These are phyloP conservation scores for Octodon degus DNA, from an alignment of 2,113 vertebrate genomes.

Conservation along the genomic window DNA sequence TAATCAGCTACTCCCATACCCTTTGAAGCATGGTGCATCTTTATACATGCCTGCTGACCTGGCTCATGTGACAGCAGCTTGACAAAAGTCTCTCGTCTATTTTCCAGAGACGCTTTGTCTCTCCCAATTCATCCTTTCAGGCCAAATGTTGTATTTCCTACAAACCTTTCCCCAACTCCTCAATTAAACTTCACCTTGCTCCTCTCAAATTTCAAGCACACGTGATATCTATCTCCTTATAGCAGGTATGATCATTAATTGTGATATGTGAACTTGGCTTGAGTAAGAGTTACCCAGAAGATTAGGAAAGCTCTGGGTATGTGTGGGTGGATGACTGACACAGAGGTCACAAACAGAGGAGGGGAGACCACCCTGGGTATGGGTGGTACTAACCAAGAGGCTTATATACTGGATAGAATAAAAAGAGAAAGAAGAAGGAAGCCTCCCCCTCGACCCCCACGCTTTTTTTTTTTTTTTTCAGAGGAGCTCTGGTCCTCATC, in stretches of 20 bases:
- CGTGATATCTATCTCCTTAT: not conserved
- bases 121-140: slow-evolving; percentile 8
- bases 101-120: not conserved
- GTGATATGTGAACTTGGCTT: not conserved
- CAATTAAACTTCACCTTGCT: not conserved
- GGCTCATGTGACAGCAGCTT: not conserved
- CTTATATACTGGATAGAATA: not conserved
- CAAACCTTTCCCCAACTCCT: not conserved
- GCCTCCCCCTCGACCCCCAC: no score
- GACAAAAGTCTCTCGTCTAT: not conserved
- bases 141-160: slow-evolving; percentile 33
- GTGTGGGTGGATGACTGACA: not conserved
- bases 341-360: not conserved
- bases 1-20: not conserved
- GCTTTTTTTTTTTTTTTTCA: not conserved
- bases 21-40: slow-evolving; percentile 30
- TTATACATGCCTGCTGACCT: slow-evolving; percentile 1
- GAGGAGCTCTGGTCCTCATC: not conserved
- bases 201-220: not conserved
- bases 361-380: not conserved
- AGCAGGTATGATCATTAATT: not conserved
- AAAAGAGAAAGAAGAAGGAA: not conserved
- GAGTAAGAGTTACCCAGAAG: not conserved
- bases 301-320: not conserved
- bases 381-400: not conserved